Evolutionary conservation across 2,888 invertebrate genomes (phyloP), one percentile per base, ranked within the genome.

Genomic region (Malthinus flaveolus): DNA sequence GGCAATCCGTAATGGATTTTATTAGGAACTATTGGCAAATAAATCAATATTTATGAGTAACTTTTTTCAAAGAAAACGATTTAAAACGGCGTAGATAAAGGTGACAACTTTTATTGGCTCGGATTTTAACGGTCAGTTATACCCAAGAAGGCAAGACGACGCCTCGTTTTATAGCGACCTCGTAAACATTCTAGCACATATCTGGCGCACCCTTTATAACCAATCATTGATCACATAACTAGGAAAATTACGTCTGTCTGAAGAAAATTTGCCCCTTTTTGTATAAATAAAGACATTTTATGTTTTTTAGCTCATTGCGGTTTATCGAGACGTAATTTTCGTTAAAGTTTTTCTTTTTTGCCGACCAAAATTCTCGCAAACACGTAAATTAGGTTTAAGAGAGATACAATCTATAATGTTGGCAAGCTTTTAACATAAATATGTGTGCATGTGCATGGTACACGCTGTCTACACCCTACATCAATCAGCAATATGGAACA

Each of bases 401-500:
- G 23, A 23, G 66, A 68, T 68, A 63, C 64, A 68, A 70, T 70
- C 68, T 68, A 51, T 52, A 56, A 39, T 57, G 59, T 64, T 66
- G 65, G 63, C 63, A 62, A 56, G 53, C 23, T 56, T 62, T 64
- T 64, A 63, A 64, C 57, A 58, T 58, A 59, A 59, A 59, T 59
- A 59, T 52, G 32, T 59, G 59, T 67, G 68, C 67, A 68, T 68
- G 69, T 70, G 71, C 71, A 70, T 68, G 71, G 71, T 70, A 69
- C 69, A 70, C 63, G 66, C 64, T 61, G 67, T 65, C 66, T 48
- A 57, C 70, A 66, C 68, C 66, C 62, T 61, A 62, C 69, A 71
- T 71, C 71, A 70, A 67, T 71, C 71, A 68, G 64, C 66, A 67
- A 71, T 71, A 68, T 70, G 66, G 67, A 72, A 73, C 73, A 71